Base-by-base conservation (phyloP, 2,113 vertebrate genomes). In the Ammospiza nelsoni region DNA sequence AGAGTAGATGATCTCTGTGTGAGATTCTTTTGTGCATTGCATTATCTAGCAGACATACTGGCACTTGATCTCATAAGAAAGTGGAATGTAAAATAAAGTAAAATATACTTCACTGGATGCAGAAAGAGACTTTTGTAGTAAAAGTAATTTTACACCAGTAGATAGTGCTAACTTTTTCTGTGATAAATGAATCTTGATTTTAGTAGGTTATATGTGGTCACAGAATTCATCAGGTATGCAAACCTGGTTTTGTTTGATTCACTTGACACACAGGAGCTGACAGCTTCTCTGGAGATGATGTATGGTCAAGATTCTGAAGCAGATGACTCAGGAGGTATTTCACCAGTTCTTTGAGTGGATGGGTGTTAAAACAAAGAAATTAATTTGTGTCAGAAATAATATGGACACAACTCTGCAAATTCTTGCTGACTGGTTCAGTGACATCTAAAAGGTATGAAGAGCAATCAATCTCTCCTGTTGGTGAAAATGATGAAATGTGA, bases 291-390 rank as follows among this genome's bases (percentile, higher is more conserved):
- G 94, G 74, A 96, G 66, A 73, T 89, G 55, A 62, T 84, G 7
- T 97, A 97, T 82, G 97, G 96, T 71, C 84, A 93, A 17, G 62
- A 63, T 74, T 92, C 71, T 61, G 94, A 97, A 94, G 94, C 74
- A 74, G 81, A 75, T 59, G 90, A 92, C 52, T 96, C 95, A 98
- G 57, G 88, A 96, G 48, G 77, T 82, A 75, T 97, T 98, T 97
- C 84, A 97, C 25, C 72, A 97, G 16, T 98, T 98, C 88, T 96
- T 94, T 89, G 91, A 97, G 18, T 98, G 98, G 98, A 98, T 98
- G 69, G 91, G 54, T 71, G 25, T 59, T 82, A 98, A 97, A 91
- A 76, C 31, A 23, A 90, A 98, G 65, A 97, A 97, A 85, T 96
- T 97, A 58, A 92, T 65, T 84, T 63, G 12, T 27, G 76, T 98